Evolutionary conservation across 2,888 invertebrate genomes (phyloP), one percentile per base, ranked within the genome.

Genomic region (Drosophila cognata): DNA sequence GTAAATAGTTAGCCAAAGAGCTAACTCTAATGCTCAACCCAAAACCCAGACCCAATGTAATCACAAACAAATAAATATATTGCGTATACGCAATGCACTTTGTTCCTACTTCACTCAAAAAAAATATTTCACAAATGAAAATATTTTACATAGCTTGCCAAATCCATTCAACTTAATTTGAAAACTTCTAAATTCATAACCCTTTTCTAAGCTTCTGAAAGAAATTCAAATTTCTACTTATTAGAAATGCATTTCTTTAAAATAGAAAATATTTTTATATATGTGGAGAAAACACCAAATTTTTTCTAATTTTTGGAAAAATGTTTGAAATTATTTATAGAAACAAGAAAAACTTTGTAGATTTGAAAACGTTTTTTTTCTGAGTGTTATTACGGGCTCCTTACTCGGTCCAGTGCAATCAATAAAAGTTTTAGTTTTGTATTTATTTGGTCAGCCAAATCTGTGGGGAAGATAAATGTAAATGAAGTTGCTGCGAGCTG

Each of bases 61-160:
- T 81, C 77, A 86, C 86, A 58, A 71, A 53, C 73, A 84, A 87
- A 82, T 71, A 84, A 35, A 21, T 46, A 52, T 48, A 57, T 68
- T 33, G 59, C 53, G 50, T 71, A 55, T 66, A 46, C 21, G 61
- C 41, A 71, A 48, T 46, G 46, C 36, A 36, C 18, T 57, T 25
- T 4, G 25, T 4, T 8, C 25, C 16, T 4, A 25, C 8, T 46
- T 46, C 46, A 46, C 46, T 46, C 8, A 2, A 46, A 46, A 16
- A 46, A 46, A 46, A 4, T 1, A 25, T 16, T 25, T 25, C 4
- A 2, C 2, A 46, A 46, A 16, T 16, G 4, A 8, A 16, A 25
- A 16, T 46, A 46, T 46, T 46, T 25, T 46, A 8, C 16, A 2
- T 8, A 25, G 2, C 2, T 46, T 46, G 4, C 25, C 7, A 16